These are phyloP conservation scores for Diarsia dahlii DNA, from an alignment of 2,888 invertebrate species.

Conservation along the genomic window DNA sequence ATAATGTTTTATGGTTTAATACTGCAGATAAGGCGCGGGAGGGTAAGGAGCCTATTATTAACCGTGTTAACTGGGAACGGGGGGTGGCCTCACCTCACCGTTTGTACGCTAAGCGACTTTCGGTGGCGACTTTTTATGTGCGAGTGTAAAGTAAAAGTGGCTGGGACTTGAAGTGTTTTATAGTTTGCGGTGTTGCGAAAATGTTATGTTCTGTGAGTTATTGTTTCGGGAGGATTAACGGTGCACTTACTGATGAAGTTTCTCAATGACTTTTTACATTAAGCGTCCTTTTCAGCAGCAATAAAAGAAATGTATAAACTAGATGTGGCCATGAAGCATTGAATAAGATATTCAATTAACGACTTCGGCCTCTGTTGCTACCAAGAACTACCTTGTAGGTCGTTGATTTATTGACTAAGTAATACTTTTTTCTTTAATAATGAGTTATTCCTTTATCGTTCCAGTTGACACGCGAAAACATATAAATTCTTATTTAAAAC, in stretches of 20 bases:
- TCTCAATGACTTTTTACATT: neutral
- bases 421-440: neutral
- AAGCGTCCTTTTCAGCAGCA: neutral
- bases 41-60: constrained; percentile 89
- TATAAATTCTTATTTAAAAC: neutral
- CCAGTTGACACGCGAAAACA: neutral
- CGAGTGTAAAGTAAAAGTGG: constrained; percentile 43
- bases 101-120: constrained; percentile 63
- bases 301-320: neutral
- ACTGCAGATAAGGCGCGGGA: constrained; percentile 89
- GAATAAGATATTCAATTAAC: too few species aligned
- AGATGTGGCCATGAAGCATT: neutral
- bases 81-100: constrained; percentile 62
- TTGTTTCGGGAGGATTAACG: constrained; percentile 17
- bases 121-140: constrained; percentile 61
- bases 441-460: neutral
- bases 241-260: constrained; percentile 26
- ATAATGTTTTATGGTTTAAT: constrained; percentile 91
- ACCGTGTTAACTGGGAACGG: constrained; percentile 84
- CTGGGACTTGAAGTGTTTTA: constrained; percentile 46
- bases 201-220: constrained; percentile 42
- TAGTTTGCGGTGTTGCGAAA: constrained; percentile 40
- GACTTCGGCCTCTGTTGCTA: neutral
- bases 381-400: neutral
- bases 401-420: neutral